Evolutionary conservation across 2,888 invertebrate genomes (phyloP), one percentile per base, ranked within the genome.

Genomic region (Mayetiola destructor): DNA sequence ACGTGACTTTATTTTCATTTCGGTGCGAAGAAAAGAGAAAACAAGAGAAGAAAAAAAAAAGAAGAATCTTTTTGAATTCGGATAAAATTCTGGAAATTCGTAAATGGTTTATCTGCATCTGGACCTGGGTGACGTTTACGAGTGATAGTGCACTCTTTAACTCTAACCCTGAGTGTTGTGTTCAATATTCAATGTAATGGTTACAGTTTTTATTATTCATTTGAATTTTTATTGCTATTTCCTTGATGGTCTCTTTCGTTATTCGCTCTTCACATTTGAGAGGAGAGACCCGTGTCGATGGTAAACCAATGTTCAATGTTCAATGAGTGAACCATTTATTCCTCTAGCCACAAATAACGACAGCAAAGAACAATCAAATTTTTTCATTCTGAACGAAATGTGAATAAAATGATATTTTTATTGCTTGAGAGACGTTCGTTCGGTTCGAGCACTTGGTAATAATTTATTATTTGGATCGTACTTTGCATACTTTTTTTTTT

Each of bases 1-100:
- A 48, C 48, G 48, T 48, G 48, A 48, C 27, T 23, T 48, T 27
- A 48, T 48, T 48, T n/a, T n/a, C 48, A 1, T 27, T n/a, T n/a
- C n/a, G n/a, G n/a, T n/a, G n/a, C n/a, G 27, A 48, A 48, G 23
- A 23, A 14, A 3, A 27, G n/a, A 23, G 27, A 23, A 18, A 14
- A 48, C n/a, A n/a, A n/a, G n/a, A n/a, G n/a, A n/a, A n/a, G n/a
- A n/a, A n/a, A n/a, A n/a, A n/a, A n/a, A n/a, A n/a, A n/a, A n/a
- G n/a, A n/a, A n/a, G n/a, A 27, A 27, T 48, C 27, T 27, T 48
- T 48, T 48, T 8, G 27, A 42, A 21, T 21, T 42, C 14, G 3
- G 42, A 5, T 23, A 8, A 48, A 48, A 48, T 48, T 23, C 27
- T 27, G n/a, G 5, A 10, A 48, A 21, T 23, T 4, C 5, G 21